phyloP scores from a whole-genome alignment of 2,888 invertebrate species.

The Perdita meconis region DNA sequence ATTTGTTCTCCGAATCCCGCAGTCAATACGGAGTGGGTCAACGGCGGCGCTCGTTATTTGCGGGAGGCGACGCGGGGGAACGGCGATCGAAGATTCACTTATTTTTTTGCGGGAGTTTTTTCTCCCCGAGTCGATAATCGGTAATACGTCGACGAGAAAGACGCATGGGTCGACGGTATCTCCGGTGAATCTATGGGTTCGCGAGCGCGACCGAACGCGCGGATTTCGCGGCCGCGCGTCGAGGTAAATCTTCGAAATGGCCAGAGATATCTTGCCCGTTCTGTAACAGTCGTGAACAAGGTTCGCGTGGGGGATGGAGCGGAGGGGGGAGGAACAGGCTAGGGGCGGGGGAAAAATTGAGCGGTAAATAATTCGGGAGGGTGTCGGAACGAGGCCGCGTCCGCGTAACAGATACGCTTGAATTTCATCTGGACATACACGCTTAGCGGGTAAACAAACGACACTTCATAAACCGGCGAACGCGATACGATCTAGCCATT shows the following conservation, averaged over 20 bases:
- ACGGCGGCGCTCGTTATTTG: neutral
- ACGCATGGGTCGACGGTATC: constrained; percentile 12
- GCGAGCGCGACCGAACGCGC: neutral
- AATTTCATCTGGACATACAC: constrained; percentile 64
- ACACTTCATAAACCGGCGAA: constrained; percentile 69
- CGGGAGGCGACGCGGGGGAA: neutral
- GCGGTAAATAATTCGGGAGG: constrained; percentile 50
- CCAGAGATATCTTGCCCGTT: constrained; percentile 3
- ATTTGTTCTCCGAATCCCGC: too few relatives aligned
- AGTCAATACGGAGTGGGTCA: too few relatives aligned
- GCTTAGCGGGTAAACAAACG: constrained; percentile 72
- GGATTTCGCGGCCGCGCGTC: neutral
- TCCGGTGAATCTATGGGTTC: neutral
- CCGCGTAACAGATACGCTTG: constrained; percentile 62
- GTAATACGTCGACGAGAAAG: constrained; percentile 15
- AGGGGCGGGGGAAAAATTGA: constrained; percentile 42
- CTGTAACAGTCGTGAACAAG: constrained; percentile 37
- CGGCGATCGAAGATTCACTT: neutral
- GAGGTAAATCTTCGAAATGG: constrained; percentile 49
- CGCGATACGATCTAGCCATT: constrained; percentile 69
- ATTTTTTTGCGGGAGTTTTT: neutral
- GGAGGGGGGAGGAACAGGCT: too few relatives aligned
- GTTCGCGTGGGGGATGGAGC: neutral
- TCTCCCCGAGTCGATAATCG: constrained; percentile 13
- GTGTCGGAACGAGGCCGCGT: constrained; percentile 28